A percentile compares a stretch with the other conserved stretches of the same genome.
Evolutionary conservation across 2,888 invertebrate genomes (phyloP).

Genomic region (Alviniconcha strummeri): DNA sequence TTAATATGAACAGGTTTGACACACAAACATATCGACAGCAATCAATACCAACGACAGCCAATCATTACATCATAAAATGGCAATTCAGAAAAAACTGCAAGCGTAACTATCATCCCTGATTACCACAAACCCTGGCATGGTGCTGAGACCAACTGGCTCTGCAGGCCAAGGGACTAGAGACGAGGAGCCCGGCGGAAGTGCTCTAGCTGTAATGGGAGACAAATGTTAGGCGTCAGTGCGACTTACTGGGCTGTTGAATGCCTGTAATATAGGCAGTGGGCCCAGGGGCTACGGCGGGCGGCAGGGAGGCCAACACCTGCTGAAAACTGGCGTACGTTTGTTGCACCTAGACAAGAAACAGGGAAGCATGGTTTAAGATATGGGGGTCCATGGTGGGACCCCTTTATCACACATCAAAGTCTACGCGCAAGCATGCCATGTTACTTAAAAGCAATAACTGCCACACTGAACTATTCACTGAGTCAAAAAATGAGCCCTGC

Average conservation of each 20-base stretch:
- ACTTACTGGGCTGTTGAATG: conserved; percentile 67
- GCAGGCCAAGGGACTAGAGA: too few species aligned
- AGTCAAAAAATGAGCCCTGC: too few species aligned
- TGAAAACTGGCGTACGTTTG: conserved; percentile 72
- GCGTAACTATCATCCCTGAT: too few species aligned
- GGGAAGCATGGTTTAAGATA: conserved; percentile 28
- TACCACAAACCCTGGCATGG: too few species aligned
- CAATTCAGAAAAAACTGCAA: too few species aligned
- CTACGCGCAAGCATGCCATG: background rate
- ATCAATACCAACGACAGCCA: too few species aligned
- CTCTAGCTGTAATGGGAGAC: conserved; percentile 25
- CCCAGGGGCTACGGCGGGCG: conserved; percentile 59
- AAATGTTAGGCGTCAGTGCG: conserved; percentile 39
- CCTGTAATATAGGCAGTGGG: conserved; percentile 61
- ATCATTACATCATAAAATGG: too few species aligned
- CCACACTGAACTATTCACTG: background rate
- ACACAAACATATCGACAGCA: too few species aligned
- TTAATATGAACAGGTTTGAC: too few species aligned
- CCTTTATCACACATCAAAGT: background rate
- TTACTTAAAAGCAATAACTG: background rate
- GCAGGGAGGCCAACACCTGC: conserved; percentile 69
- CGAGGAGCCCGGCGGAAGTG: background rate
- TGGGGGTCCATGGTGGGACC: conserved; percentile 17
- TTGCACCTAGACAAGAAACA: conserved; percentile 67
- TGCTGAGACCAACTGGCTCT: too few species aligned